Percentiles rank a stretch among this genome's conserved stretches.
phyloP scores from a whole-genome alignment of 2,113 vertebrate genomes.

The Hucho hucho region DNA sequence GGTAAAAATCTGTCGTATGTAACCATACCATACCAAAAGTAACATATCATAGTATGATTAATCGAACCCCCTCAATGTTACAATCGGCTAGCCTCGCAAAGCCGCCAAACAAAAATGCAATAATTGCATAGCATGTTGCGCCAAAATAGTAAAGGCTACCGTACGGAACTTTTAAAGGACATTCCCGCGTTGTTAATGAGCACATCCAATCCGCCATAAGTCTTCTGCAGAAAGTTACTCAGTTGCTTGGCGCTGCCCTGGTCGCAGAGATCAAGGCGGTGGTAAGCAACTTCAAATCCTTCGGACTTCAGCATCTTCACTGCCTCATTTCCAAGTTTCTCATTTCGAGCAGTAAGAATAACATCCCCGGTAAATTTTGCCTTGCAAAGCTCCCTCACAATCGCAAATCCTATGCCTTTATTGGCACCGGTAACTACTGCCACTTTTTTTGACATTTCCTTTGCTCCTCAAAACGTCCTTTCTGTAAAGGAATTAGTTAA shows the following conservation, averaged over 20 bases:
- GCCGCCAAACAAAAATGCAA: too few relatives aligned
- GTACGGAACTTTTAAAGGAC: conserved; percentile 46
- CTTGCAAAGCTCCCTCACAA: conserved; percentile 48
- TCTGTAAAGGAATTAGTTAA: too few relatives aligned
- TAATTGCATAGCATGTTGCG: background rate
- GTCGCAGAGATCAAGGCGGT: conserved; percentile 54
- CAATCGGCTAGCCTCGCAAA: too few relatives aligned
- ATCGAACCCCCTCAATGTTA: too few relatives aligned
- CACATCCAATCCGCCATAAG: conserved; percentile 58
- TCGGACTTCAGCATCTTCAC: conserved; percentile 33
- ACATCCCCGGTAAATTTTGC: conserved; percentile 48
- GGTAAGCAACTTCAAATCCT: conserved; percentile 41
- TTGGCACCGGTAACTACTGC: conserved; percentile 63
- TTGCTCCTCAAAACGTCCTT: too few relatives aligned
- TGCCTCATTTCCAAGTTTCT: conserved; percentile 48
- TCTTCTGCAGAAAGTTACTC: conserved; percentile 35
- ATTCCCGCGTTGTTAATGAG: conserved; percentile 63
- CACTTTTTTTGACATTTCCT: conserved; percentile 43
- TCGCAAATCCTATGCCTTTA: conserved; percentile 56
- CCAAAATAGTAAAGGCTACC: background rate
- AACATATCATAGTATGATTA: too few relatives aligned
- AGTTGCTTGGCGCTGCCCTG: conserved; percentile 37
- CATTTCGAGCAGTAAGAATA: conserved; percentile 52
- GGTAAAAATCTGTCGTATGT: too few relatives aligned
- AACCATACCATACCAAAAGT: too few relatives aligned